Conservation (phyloP, 2,888 invertebrate species). For the Formica aserva region DNA sequence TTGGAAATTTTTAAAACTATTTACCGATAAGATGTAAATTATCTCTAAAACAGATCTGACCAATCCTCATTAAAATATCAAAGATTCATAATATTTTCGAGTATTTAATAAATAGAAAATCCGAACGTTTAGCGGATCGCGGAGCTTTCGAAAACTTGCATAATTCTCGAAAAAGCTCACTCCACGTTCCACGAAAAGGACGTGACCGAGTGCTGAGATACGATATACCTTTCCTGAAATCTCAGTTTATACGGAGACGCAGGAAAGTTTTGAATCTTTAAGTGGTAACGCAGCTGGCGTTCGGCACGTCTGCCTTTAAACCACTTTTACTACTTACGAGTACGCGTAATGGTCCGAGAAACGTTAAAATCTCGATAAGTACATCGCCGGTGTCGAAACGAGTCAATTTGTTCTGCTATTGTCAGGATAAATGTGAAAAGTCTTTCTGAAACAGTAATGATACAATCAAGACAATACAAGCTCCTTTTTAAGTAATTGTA, state of each 20-base stretch:
- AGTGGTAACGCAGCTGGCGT: background rate
- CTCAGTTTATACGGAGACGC: constrained; percentile 4
- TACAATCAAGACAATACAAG: constrained; percentile 16
- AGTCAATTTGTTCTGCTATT: constrained; percentile 60
- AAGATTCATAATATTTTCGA: background rate
- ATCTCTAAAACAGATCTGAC: background rate
- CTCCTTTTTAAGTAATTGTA: background rate
- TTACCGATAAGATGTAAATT: background rate
- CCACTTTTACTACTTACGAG: constrained; percentile 45
- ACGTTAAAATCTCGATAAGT: constrained; percentile 46
- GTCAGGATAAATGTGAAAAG: constrained; percentile 58
- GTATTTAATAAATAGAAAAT: constrained; percentile 2
- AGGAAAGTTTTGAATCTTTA: background rate
- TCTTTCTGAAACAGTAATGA: constrained; percentile 47
- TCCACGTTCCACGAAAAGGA: background rate
- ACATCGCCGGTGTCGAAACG: constrained; percentile 34
- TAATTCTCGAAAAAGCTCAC: constrained; percentile 24
- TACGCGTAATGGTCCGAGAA: constrained; percentile 16
- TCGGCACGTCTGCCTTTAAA: constrained; percentile 12
- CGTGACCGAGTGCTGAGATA: background rate
- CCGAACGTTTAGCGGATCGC: background rate
- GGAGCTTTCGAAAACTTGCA: constrained; percentile 13
- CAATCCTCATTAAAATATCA: background rate
- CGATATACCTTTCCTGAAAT: constrained; percentile 14
- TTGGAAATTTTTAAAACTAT: constrained; percentile 2